A percentile compares a stretch with the other conserved stretches of the same genome.
phyloP scores from a whole-genome alignment of 2,113 vertebrate genomes.

The Labeo catla region DNA sequence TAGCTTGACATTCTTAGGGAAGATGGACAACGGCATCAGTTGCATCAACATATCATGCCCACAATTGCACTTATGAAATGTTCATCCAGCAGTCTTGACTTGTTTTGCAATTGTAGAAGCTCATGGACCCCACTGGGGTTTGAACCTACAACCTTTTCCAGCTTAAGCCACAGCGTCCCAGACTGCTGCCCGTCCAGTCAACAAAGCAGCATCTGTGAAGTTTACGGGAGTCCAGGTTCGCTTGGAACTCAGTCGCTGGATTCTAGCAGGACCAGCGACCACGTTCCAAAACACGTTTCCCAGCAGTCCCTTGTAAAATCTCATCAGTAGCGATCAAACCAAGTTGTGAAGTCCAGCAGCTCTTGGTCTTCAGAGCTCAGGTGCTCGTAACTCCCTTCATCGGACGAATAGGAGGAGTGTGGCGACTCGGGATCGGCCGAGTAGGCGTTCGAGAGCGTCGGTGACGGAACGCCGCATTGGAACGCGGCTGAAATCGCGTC shows the following conservation, averaged over 20 bases:
- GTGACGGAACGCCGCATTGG: conserved; percentile 80
- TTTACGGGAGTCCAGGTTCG: neutral
- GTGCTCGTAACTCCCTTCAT: conserved; percentile 87
- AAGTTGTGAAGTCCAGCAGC: conserved; percentile 90
- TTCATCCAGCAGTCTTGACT: neutral
- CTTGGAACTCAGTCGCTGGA: neutral
- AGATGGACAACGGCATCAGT: neutral
- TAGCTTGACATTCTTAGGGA: conserved; percentile 6
- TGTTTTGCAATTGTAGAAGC: neutral
- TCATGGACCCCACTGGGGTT: neutral
- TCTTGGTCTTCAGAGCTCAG: conserved; percentile 89
- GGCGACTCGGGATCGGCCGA: conserved; percentile 81
- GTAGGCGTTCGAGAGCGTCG: conserved; percentile 72
- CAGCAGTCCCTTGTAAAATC: neutral
- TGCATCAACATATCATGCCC: conserved; percentile 1
- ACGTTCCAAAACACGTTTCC: neutral
- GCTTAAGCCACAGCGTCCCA: neutral
- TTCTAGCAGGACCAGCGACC: neutral
- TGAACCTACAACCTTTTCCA: neutral
- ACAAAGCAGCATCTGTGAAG: neutral
- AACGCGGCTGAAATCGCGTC: conserved; percentile 85
- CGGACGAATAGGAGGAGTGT: conserved; percentile 87
- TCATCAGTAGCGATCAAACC: conserved; percentile 89
- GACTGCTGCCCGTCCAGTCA: neutral
- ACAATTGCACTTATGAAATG: conserved; percentile 78